These are phyloP conservation scores for Entomobrya proxima DNA, from an alignment of 2,888 invertebrate species.

Conservation along the genomic window DNA sequence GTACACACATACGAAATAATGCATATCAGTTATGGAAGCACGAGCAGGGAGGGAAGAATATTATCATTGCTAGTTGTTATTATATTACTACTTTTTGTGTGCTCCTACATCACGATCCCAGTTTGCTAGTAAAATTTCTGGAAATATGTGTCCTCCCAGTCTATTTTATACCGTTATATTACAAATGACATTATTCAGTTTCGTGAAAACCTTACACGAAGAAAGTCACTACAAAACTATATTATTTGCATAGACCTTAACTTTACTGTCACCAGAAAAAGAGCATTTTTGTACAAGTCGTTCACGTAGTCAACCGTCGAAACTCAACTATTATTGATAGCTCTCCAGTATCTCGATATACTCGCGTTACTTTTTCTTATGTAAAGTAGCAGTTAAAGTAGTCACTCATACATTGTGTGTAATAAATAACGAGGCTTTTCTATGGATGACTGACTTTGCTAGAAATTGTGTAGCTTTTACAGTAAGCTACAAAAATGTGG, in stretches of 20 bases:
- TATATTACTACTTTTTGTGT: not conserved
- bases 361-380: not conserved
- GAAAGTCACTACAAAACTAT: no score
- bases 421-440: conserved; percentile 21
- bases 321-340: conserved; percentile 54
- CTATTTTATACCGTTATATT: no score
- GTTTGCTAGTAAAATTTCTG: not conserved
- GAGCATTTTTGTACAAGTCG: not conserved
- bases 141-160: no score
- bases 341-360: not conserved
- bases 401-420: conserved; percentile 3
- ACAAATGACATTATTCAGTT: no score
- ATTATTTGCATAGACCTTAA: not conserved
- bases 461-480: not conserved
- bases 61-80: conserved; percentile 25
- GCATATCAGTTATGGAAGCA: conserved; percentile 36
- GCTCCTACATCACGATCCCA: not conserved
- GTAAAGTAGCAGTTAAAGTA: conserved; percentile 24
- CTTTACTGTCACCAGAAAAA: not conserved
- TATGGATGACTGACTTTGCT: not conserved
- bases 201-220: no score
- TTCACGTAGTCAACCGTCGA: conserved; percentile 14
- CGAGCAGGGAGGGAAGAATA: not conserved
- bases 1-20: conserved; percentile 18
- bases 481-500: not conserved